Evolutionary conservation across 1,140 invertebrate genomes (phyloP).

Genomic region (Sitophilus oryzae): DNA sequence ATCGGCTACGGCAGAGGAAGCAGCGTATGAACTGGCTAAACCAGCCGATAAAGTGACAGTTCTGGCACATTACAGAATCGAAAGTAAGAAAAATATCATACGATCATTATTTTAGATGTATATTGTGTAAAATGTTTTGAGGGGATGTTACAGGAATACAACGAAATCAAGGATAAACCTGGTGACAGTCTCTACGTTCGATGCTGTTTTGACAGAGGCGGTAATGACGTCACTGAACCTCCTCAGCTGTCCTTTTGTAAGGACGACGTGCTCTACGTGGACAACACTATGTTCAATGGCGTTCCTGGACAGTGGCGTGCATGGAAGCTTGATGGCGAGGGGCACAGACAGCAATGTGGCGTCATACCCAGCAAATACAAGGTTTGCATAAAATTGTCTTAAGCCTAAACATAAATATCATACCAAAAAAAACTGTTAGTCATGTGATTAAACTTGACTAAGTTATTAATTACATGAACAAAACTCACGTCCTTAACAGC

Average conservation of each 20-base stretch:
- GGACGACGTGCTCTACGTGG: conserved; percentile 91
- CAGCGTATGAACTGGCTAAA: conserved; percentile 84
- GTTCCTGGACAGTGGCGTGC: conserved; percentile 89
- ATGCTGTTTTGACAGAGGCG: conserved; percentile 82
- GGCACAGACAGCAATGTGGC: conserved; percentile 80
- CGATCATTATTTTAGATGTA: not conserved
- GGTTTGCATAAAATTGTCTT: conserved; percentile 38
- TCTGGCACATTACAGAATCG: conserved; percentile 66
- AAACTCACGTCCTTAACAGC: no score
- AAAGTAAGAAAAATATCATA: conserved; percentile 49
- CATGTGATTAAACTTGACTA: no score
- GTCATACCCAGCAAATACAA: conserved; percentile 95
- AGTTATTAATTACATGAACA: no score
- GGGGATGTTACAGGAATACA: conserved; percentile 59
- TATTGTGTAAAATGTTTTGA: conserved; percentile 1
- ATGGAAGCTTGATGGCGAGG: conserved; percentile 87
- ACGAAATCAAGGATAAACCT: conserved; percentile 88
- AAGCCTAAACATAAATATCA: not conserved
- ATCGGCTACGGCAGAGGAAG: conserved; percentile 89
- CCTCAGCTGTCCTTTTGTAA: conserved; percentile 79
- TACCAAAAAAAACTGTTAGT: not conserved
- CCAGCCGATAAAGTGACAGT: conserved; percentile 82
- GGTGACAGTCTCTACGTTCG: conserved; percentile 93
- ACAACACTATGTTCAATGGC: conserved; percentile 92
- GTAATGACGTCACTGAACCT: conserved; percentile 63